Evolutionary conservation across 2,113 vertebrate species (phyloP), one percentile per base, ranked within the genome.

Genomic region (Falco punctatus): DNA sequence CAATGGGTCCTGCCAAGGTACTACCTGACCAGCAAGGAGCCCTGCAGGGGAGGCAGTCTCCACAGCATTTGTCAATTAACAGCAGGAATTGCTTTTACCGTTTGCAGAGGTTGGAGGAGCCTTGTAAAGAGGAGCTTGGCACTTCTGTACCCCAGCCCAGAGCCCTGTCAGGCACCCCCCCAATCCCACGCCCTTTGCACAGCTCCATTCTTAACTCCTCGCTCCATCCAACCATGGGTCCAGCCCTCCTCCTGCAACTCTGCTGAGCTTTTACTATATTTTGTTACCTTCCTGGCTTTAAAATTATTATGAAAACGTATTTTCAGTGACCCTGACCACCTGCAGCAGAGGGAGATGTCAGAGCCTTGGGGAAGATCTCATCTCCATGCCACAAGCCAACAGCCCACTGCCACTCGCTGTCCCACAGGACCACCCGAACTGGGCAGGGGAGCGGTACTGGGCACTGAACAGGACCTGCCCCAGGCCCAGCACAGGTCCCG

Each of bases 381-480:
- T 6, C 33, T 38, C 54, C 62, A 10, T 4, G 2, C 17, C n/a
- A 6, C 14, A 59, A 8, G 28, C 24, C 0, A 5, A 33, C 62
- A 44, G 35, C 26, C 27, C 22, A 0, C 3, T 8, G 28, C 22
- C 38, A 8, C 48, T 4, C 4, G 1, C 44, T 32, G 1, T 6
- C 3, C 3, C 7, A 4, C n/a, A 1, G 66, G 20, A 49, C 15
- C 16, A 42, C 14, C 3, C 2, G 22, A 40, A 20, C 5, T 1
- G 0, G 35, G 51, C 23, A 28, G 6, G n/a, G 61, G 22, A 4
- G 5, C 0, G 3, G 32, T 12, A 15, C 32, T 5, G 13, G 15
- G 35, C 33, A 18, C 23, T 0, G 3, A 7, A 9, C 0, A 0
- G 42, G 1, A 6, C 70, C 86, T 6, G 12, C 30, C 65, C n/a